Evolutionary conservation across 2,888 invertebrate species (phyloP), one percentile per base, ranked within the genome.

Genomic region (Plebejus melissa): DNA sequence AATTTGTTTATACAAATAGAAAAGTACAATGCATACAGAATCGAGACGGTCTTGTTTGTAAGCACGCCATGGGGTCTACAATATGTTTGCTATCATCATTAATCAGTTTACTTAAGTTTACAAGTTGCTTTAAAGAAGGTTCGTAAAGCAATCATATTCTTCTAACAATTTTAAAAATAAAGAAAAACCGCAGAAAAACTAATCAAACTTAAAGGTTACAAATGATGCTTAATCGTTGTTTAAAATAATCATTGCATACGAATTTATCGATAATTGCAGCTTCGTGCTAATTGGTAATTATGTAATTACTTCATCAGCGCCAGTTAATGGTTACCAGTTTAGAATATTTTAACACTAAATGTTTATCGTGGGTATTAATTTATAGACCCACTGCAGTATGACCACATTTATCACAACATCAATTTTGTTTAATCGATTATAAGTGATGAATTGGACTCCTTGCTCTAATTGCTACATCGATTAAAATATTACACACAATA

Each of bases 331-430:
- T 65, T 65, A 71, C 71, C 71, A 50, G 71, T 71, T 71, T 71
- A 54, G 72, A 72, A 72, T 72, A 72, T 72, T 72, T 72, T 72
- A 72, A 72, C 72, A 32, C 50, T 32, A 50, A 50, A 72, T 72
- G 54, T 32, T 46, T 50, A 72, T 54, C 50, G 50, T 65, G 4
- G 16, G 16, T 1, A 22, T 13, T 46, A 72, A 71, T 72, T 72
- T 72, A 72, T 50, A 72, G 50, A 6, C 72, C 28, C 60, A 60
- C 60, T 9, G 7, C 28, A 11, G 28, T 22, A 22, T 28, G 60
- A 22, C n/a, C 38, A 69, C n/a, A 38, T 41, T 22, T 46, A 41
- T 22, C 50, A 46, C 28, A 71, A 71, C 41, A 72, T 54, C 72
- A 16, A 65, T 65, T 32, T 65, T 65, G 32, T 65, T 65, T 13